Evolutionary conservation across 2,797 vertebrate genomes (phyloP), one percentile per base, ranked within the genome.

Genomic region (Argya squamiceps): DNA sequence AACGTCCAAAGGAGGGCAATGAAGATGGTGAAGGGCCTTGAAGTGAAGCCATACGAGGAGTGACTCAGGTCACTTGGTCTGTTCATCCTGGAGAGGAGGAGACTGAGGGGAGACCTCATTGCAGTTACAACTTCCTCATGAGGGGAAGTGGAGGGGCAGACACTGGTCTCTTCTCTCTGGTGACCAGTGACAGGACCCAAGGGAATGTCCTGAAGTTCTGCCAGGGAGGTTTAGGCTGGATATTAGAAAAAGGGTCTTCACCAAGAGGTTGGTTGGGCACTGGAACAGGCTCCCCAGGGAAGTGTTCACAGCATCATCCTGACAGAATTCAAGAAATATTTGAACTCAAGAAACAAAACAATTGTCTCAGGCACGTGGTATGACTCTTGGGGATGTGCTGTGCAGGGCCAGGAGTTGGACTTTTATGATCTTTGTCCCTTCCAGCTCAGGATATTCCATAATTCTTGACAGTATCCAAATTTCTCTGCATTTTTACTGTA

Each of bases 21-120:
- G 15, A 53, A 37, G 39, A 44, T 29, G 15, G 5, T 43, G 17
- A 58, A 65, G 22, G 15, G 44, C 23, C 32, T 50, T 22, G 36
- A 49, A 15, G 27, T 4, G 41, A 68, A 59, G 2, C 10, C 2
- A 0, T n/a, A 11, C 4, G 11, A 32, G 11, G 17, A 58, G 26
- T 10, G 7, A 2, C 22, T 75, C 0, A 59, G 37, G n/a, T 37
- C 46, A 23, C 18, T 84, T 59, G 44, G 29, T 36, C 19, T 59
- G 18, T 44, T 85, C 43, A 50, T 23, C 12, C n/a, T 52, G n/a
- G 46, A 75, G 43, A 32, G 37, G 21, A 34, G 16, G 21, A 34
- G 16, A 27, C 7, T 60, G 56, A 67, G 18, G 12, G 4, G 23
- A n/a, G 22, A 50, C 12, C 23, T 17, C 62, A 19, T 1, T 37